phyloP scores from a whole-genome alignment of 2,113 vertebrate species.

The Scomber colias region DNA sequence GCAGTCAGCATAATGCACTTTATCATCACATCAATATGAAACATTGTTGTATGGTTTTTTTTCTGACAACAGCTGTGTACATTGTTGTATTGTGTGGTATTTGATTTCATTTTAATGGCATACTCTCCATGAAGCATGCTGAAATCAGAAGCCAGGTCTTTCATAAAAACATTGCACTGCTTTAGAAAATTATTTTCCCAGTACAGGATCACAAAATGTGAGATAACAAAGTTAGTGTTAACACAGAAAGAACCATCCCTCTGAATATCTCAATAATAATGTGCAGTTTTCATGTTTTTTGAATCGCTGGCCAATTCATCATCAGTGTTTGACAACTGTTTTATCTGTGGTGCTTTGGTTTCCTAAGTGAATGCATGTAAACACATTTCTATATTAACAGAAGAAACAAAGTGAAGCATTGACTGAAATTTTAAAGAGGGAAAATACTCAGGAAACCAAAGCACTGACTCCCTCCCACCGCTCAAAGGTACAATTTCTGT shows the following conservation, averaged over 20 bases:
- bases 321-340: constrained; percentile 36
- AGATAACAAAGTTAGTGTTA: neutral
- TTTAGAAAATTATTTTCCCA: neutral
- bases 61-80: constrained; percentile 45
- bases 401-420: neutral
- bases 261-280: constrained; percentile 2
- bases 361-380: constrained; percentile 28
- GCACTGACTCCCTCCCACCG: constrained; percentile 15
- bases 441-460: constrained; percentile 58
- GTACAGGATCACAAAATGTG: constrained; percentile 15
- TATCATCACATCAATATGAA: constrained; percentile 55
- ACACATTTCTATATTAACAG: neutral
- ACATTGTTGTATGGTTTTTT: constrained; percentile 42
- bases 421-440: neutral
- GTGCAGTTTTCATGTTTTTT: constrained; percentile 62
- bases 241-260: constrained; percentile 42
- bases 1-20: constrained; percentile 53
- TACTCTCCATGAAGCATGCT: constrained; percentile 72
- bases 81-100: constrained; percentile 55
- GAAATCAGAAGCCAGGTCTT: constrained; percentile 50
- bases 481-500: neutral
- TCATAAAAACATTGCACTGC: constrained; percentile 56
- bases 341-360: constrained; percentile 53
- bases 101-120: constrained; percentile 59
- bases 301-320: constrained; percentile 47